These are phyloP conservation scores for Drosophila vallismaia DNA, from an alignment of 2,888 invertebrate genomes.

Conservation along the genomic window DNA sequence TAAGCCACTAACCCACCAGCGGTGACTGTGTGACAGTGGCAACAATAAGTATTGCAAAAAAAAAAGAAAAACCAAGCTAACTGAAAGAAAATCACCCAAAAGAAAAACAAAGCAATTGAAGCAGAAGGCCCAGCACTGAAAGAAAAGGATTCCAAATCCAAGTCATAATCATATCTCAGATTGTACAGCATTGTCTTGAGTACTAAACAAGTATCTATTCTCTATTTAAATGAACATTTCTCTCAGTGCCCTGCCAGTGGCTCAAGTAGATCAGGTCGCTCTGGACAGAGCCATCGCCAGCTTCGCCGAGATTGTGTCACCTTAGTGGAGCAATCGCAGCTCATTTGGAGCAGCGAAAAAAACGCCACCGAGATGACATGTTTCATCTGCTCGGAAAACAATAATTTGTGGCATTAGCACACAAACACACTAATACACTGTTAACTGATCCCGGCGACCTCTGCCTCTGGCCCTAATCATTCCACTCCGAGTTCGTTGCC, in stretches of 20 bases:
- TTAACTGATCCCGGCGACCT: constrained; percentile 1
- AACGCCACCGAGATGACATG: constrained; percentile 56
- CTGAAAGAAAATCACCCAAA: constrained; percentile 42
- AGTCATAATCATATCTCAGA: too few species aligned
- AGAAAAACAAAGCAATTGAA: constrained; percentile 40
- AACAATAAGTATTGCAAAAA: constrained; percentile 73
- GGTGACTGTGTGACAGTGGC: constrained; percentile 64
- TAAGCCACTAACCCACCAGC: constrained; percentile 16
- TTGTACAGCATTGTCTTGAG: not conserved
- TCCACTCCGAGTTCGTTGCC: constrained; percentile 51
- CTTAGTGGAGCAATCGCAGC: constrained; percentile 39
- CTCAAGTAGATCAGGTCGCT: constrained; percentile 42
- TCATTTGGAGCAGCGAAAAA: constrained; percentile 35
- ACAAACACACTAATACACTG: not conserved
- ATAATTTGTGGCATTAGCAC: constrained; percentile 42
- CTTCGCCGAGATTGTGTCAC: constrained; percentile 42
- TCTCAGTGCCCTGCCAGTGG: constrained; percentile 21
- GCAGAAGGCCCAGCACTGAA: constrained; percentile 20
- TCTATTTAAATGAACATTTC: not conserved
- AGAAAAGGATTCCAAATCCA: not conserved
- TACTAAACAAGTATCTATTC: accelerated
- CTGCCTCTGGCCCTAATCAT: constrained; percentile 45
- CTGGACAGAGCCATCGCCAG: constrained; percentile 35
- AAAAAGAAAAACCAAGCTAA: constrained; percentile 21
- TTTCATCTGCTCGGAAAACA: constrained; percentile 40